phyloP scores from a whole-genome alignment of 2,113 vertebrate genomes.

The Numenius arquata region DNA sequence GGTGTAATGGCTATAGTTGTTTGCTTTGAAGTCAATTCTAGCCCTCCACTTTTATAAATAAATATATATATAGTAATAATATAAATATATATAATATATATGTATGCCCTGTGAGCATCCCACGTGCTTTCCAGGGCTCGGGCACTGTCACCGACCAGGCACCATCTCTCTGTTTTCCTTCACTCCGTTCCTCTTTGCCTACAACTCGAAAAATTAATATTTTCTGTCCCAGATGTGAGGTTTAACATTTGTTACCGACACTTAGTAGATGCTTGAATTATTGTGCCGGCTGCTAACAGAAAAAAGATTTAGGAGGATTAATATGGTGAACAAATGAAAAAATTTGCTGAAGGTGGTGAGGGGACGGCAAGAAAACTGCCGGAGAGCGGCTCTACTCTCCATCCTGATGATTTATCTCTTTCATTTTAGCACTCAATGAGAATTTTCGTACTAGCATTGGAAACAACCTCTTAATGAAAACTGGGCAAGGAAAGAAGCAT shows the following conservation, averaged over 20 bases:
- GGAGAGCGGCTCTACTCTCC: neutral
- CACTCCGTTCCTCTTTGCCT: neutral
- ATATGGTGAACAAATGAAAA: neutral
- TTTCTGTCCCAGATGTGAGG: neutral
- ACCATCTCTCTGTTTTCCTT: neutral
- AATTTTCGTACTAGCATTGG: neutral
- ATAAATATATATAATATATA: neutral
- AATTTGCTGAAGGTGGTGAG: neutral
- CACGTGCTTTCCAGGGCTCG: neutral
- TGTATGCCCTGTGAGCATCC: neutral
- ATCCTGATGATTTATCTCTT: neutral
- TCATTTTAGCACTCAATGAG: neutral
- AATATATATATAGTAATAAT: neutral
- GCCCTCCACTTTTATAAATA: neutral
- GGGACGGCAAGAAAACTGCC: neutral
- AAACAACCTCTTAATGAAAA: neutral
- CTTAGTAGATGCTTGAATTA: neutral
- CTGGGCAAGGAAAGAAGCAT: neutral
- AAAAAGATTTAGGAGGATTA: constrained; percentile 10
- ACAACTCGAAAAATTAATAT: neutral
- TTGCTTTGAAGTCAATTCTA: neutral
- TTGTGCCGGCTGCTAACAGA: neutral
- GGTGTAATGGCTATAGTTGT: neutral
- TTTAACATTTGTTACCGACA: neutral
- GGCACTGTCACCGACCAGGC: fast-evolving